Evolutionary conservation across 2,113 vertebrate genomes (phyloP).

Genomic region (Setophaga kirtlandii): DNA sequence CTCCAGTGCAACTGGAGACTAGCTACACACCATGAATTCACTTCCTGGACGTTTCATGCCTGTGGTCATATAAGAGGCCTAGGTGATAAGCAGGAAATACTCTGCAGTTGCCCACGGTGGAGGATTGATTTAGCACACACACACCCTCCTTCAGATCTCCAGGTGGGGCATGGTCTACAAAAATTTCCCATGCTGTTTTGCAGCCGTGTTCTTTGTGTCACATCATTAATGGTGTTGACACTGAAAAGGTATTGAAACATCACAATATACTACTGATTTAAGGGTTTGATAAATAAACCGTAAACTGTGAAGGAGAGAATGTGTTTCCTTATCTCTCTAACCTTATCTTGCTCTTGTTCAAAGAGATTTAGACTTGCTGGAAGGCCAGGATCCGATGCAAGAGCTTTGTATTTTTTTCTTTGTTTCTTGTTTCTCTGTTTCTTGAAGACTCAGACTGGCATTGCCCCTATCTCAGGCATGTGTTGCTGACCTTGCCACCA

Average conservation of each 20-base stretch:
- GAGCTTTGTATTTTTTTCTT: neutral
- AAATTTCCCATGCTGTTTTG: neutral
- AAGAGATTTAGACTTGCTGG: neutral
- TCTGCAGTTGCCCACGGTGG: neutral
- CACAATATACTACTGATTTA: neutral
- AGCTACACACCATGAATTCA: neutral
- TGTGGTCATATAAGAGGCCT: neutral
- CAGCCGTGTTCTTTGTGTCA: neutral
- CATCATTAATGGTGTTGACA: too few relatives aligned
- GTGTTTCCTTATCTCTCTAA: neutral
- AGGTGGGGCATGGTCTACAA: neutral
- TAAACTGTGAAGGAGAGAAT: neutral
- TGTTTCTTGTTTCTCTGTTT: neutral
- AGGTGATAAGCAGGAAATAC: neutral
- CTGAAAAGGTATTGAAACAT: neutral
- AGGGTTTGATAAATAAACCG: neutral
- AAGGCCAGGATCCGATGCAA: neutral
- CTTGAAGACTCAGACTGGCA: neutral
- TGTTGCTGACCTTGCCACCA: neutral
- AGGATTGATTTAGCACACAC: neutral
- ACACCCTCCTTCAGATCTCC: neutral
- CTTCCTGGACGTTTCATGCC: neutral
- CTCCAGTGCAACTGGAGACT: neutral
- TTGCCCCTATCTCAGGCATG: rapidly evolving
- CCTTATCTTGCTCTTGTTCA: neutral